Evolutionary conservation across 1,140 invertebrate species (phyloP).

Genomic region (Trinorchestia longiramus): DNA sequence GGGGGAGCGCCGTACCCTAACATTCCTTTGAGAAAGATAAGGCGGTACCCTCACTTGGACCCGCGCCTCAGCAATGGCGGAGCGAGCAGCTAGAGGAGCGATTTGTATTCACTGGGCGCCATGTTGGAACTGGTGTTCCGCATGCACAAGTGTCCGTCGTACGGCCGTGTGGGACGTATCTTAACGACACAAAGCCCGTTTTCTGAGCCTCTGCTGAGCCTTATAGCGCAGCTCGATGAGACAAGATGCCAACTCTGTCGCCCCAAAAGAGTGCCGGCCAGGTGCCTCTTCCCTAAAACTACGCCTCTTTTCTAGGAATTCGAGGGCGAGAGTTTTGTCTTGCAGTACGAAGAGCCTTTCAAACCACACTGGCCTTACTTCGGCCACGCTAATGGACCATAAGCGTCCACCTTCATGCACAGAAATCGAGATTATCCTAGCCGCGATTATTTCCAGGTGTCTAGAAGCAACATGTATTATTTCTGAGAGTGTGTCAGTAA

Average conservation of each 20-base stretch:
- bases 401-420: background rate
- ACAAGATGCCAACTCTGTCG: conserved; percentile 8
- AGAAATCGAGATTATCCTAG: background rate
- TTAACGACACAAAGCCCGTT: background rate
- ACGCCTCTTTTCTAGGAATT: background rate
- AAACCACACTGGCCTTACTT: background rate
- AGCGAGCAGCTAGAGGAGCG: background rate
- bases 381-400: background rate
- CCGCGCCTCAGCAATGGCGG: conserved; percentile 21
- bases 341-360: background rate
- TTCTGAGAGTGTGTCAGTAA: background rate
- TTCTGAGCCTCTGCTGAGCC: background rate
- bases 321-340: conserved; percentile 10
- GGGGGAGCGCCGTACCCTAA: conserved; percentile 30
- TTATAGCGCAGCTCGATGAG: background rate
- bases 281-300: conserved; percentile 8
- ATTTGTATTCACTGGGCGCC: conserved; percentile 19
- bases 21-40: background rate
- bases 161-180: background rate
- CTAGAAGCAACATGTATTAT: background rate
- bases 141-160: background rate
- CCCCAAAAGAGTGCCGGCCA: background rate
- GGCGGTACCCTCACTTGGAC: conserved; percentile 1
- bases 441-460: background rate
- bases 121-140: conserved; percentile 23